phyloP scores from a whole-genome alignment of 1,140 invertebrate species.

The Scaptomyza hsui region DNA sequence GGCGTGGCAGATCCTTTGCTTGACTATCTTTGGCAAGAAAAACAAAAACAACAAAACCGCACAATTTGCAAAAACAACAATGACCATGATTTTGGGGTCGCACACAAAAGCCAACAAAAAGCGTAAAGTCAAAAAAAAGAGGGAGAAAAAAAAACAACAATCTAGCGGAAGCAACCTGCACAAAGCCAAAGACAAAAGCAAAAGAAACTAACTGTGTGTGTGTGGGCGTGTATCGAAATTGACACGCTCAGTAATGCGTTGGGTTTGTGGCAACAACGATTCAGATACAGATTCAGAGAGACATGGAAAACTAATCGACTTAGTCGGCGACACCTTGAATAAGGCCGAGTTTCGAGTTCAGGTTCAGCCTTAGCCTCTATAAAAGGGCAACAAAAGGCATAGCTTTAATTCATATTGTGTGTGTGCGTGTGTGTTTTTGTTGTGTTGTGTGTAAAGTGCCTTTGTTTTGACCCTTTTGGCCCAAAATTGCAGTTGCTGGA shows the following conservation, averaged over 20 bases:
- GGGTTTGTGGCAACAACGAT: slow-evolving; percentile 47
- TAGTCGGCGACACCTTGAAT: slow-evolving; percentile 76
- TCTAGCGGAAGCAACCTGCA: slow-evolving; percentile 25
- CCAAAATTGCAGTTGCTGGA: slow-evolving; percentile 28
- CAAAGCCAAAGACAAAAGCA: slow-evolving; percentile 24
- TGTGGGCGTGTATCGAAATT: slow-evolving; percentile 53
- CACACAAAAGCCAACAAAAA: slow-evolving; percentile 38
- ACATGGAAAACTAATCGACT: slow-evolving; percentile 66
- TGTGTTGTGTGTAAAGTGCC: background rate
- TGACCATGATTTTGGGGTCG: slow-evolving; percentile 58
- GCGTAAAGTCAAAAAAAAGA: slow-evolving; percentile 42
- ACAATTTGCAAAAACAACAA: slow-evolving; percentile 80
- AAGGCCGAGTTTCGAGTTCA: slow-evolving; percentile 22
- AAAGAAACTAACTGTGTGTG: slow-evolving; percentile 12
- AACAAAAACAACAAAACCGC: slow-evolving; percentile 69
- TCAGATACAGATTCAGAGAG: slow-evolving; percentile 46
- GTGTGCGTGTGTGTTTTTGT: background rate
- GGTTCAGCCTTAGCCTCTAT: background rate
- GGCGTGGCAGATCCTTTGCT: slow-evolving; percentile 13
- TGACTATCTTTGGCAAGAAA: slow-evolving; percentile 31
- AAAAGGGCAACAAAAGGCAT: slow-evolving; percentile 31
- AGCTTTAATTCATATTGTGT: slow-evolving; percentile 19
- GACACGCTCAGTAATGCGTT: slow-evolving; percentile 59
- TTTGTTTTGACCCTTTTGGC: background rate
- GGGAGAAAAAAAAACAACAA: slow-evolving; percentile 21